Evolutionary conservation across 2,797 vertebrate genomes (phyloP).

Genomic region (Enteromius thamalakanensis): DNA sequence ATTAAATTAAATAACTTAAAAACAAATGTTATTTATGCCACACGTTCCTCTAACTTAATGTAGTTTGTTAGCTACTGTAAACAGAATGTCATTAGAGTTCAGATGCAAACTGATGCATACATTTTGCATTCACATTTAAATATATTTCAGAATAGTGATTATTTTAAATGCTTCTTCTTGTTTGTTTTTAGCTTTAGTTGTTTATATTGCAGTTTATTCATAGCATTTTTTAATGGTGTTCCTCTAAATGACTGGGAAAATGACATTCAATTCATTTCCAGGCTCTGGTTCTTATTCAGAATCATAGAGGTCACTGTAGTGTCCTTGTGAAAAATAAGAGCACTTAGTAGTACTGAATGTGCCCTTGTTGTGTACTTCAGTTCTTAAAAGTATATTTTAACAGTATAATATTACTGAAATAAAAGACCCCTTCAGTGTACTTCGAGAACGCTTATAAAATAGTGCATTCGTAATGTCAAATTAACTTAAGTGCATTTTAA

Average conservation of each 20-base stretch:
- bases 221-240: neutral
- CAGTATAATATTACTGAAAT: neutral
- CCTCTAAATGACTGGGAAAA: neutral
- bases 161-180: neutral
- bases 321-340: no score
- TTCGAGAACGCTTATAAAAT: neutral
- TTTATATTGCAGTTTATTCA: neutral
- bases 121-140: neutral
- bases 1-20: no score
- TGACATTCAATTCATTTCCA: neutral
- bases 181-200: neutral
- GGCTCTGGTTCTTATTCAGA: neutral
- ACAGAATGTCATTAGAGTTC: no score
- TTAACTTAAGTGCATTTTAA: neutral
- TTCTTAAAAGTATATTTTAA: neutral
- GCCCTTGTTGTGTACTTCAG: neutral
- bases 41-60: no score
- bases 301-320: neutral
- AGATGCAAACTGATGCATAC: no score
- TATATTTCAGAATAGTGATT: neutral
- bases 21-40: no score
- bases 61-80: no score
- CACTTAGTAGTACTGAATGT: neutral
- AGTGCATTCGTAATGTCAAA: no score
- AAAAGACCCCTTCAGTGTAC: neutral